Evolutionary conservation across 2,113 vertebrate genomes (phyloP).

Genomic region (Anoplopoma fimbria): DNA sequence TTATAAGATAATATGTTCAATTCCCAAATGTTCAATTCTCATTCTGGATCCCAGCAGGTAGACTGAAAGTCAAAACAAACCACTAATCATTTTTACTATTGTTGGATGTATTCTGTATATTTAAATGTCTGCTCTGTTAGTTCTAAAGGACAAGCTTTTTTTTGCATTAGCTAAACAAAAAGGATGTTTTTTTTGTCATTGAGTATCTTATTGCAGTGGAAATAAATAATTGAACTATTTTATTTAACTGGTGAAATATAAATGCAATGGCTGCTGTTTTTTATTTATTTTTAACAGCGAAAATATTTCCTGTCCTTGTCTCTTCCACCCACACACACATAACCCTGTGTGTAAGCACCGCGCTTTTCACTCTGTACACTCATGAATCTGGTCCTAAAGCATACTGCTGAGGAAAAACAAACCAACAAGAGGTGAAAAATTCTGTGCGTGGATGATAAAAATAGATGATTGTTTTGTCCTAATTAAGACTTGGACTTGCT

Average conservation of each 20-base stretch:
- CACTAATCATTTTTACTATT: background rate
- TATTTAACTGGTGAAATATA: constrained; percentile 32
- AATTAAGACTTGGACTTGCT: constrained; percentile 9
- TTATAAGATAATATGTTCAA: background rate
- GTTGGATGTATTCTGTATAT: background rate
- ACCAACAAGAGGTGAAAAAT: background rate
- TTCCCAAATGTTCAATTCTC: background rate
- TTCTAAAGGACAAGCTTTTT: background rate
- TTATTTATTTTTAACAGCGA: background rate
- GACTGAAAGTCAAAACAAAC: constrained; percentile 6
- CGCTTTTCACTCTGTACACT: background rate
- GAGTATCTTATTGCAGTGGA: constrained; percentile 26
- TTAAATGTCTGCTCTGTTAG: background rate
- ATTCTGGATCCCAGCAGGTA: background rate
- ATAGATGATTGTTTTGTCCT: constrained; percentile 8
- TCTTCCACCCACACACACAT: constrained; percentile 45
- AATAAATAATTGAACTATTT: constrained; percentile 19
- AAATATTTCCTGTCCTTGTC: constrained; percentile 17
- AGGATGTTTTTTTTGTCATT: constrained; percentile 12
- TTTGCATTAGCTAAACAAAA: background rate
- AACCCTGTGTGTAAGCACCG: constrained; percentile 14
- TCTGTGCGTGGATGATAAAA: background rate
- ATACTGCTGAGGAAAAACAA: constrained; percentile 10
- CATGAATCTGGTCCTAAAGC: constrained; percentile 24
- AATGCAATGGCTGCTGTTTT: constrained; percentile 11